phyloP scores from a whole-genome alignment of 2,797 vertebrate species.

The Gymnodraco acuticeps region DNA sequence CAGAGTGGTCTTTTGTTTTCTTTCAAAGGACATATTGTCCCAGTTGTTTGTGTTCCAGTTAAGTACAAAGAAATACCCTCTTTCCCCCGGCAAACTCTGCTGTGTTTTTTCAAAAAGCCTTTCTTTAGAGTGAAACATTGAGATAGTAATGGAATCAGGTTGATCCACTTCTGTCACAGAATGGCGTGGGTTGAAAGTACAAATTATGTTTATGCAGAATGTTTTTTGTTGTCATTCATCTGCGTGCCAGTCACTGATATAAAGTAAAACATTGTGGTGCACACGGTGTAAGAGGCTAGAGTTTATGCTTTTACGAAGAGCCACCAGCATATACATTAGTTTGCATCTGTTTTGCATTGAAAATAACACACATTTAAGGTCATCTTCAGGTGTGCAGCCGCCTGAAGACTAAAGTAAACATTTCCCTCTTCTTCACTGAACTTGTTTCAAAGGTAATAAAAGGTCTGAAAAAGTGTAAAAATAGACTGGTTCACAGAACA shows the following conservation, averaged over 20 bases:
- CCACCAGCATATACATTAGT: not conserved
- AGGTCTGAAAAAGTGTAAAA: not conserved
- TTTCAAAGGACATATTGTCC: not conserved
- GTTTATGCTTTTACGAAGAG: not conserved
- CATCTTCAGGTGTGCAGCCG: not conserved
- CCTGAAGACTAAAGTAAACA: not conserved
- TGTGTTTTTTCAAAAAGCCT: not conserved
- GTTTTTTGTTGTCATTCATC: not conserved
- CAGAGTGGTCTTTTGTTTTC: not conserved
- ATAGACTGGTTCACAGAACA: not conserved
- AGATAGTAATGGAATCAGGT: conserved; percentile 29
- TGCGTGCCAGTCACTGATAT: not conserved
- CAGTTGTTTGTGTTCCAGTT: conserved; percentile 1
- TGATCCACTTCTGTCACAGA: conserved; percentile 33
- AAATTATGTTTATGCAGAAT: not conserved
- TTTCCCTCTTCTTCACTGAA: not conserved
- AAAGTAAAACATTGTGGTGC: conserved; percentile 1
- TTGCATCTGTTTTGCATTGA: conserved; percentile 37
- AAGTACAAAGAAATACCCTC: not conserved
- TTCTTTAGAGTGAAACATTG: conserved; percentile 7
- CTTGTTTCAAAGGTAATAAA: conserved; percentile 12
- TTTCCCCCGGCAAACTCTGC: not conserved
- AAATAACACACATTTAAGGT: not conserved
- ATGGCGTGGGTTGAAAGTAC: conserved; percentile 4
- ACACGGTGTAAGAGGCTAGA: not conserved